Evolutionary conservation across 2,888 invertebrate genomes (phyloP).

Genomic region (Temnothorax rugatulus): DNA sequence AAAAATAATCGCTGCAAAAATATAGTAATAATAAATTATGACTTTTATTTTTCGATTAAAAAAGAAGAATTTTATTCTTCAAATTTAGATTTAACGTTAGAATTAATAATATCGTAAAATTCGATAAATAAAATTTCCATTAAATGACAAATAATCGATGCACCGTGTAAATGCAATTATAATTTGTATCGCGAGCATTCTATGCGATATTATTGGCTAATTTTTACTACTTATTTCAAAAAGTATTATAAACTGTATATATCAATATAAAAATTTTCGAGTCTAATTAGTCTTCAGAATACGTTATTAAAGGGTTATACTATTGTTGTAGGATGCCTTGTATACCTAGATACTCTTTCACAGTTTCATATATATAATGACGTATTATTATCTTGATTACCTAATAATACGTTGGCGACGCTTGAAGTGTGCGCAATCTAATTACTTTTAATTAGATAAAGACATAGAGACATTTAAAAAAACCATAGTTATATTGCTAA

Average conservation of each 20-base stretch:
- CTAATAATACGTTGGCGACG: constrained; percentile 4
- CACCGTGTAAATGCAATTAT: no score
- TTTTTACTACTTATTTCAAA: not conserved
- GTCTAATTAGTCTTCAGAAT: not conserved
- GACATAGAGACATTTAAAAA: not conserved
- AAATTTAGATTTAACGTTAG: no score
- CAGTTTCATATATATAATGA: constrained; percentile 8
- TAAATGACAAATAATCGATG: no score
- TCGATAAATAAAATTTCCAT: no score
- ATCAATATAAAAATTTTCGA: not conserved
- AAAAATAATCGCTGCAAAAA: no score
- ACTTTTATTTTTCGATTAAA: no score
- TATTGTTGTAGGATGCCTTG: not conserved
- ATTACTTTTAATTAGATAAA: constrained; percentile 41
- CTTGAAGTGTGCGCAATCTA: constrained; percentile 23
- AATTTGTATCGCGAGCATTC: not conserved
- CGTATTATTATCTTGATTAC: constrained; percentile 38
- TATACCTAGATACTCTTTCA: not conserved
- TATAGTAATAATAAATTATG: no score
- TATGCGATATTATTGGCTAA: not conserved
- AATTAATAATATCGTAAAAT: no score
- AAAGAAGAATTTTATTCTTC: no score
- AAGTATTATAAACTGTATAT: not conserved
- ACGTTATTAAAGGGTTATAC: not conserved
- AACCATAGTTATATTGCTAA: not conserved